These are phyloP conservation scores for Nysson spinosus DNA, from an alignment of 2,888 invertebrate genomes.

Conservation along the genomic window DNA sequence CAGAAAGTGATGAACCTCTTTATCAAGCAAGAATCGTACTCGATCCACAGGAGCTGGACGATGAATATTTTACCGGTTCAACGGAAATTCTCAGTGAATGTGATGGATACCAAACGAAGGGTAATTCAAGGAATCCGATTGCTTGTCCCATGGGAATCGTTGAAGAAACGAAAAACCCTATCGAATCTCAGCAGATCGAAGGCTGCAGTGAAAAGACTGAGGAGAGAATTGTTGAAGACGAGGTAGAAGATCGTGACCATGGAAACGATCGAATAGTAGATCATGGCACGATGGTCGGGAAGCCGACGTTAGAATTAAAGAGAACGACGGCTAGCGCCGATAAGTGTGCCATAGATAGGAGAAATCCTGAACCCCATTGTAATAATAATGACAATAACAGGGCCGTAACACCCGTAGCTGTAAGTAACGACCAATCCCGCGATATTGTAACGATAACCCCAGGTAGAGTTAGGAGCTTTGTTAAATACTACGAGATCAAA, in stretches of 20 bases:
- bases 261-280: conserved; percentile 1
- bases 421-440: conserved; percentile 73
- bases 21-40: too few relatives aligned
- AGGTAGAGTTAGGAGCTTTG: conserved; percentile 74
- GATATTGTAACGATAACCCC: conserved; percentile 68
- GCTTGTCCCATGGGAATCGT: neutral
- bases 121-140: neutral
- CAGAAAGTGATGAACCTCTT: too few relatives aligned
- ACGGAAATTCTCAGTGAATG: too few relatives aligned
- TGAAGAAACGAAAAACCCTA: neutral
- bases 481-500: conserved; percentile 72
- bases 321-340: conserved; percentile 52
- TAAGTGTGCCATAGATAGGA: conserved; percentile 73
- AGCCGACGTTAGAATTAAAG: conserved; percentile 24
- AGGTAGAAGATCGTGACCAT: neutral
- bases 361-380: conserved; percentile 58
- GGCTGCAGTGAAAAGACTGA: conserved; percentile 39
- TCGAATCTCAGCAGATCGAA: conserved; percentile 15
- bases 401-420: conserved; percentile 70
- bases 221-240: conserved; percentile 13
- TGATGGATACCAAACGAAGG: neutral
- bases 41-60: too few relatives aligned
- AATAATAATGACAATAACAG: conserved; percentile 74
- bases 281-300: conserved; percentile 1
- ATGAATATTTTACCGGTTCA: too few relatives aligned